Evolutionary conservation across 2,113 vertebrate genomes (phyloP).

Genomic region (Gavia stellata): DNA sequence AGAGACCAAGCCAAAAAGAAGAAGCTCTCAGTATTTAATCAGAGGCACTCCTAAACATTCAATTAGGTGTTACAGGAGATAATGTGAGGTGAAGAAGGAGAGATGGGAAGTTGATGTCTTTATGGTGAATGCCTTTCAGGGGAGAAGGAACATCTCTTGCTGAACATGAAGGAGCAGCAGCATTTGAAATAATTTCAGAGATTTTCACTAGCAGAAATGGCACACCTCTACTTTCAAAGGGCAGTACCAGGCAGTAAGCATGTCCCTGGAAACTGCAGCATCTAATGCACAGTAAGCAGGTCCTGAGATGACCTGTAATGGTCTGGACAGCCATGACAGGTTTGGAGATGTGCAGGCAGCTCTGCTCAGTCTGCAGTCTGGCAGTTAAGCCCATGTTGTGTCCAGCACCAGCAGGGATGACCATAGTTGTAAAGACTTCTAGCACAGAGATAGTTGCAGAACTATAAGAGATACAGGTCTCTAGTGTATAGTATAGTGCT

Average conservation of each 20-base stretch:
- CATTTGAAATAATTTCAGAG: neutral
- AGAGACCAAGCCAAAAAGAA: neutral
- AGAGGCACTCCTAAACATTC: neutral
- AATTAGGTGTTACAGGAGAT: neutral
- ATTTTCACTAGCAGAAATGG: neutral
- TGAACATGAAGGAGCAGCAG: neutral
- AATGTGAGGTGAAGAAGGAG: neutral
- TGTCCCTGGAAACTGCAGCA: neutral
- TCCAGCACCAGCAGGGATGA: neutral
- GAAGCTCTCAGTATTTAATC: neutral
- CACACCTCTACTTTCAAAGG: neutral
- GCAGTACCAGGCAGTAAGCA: neutral
- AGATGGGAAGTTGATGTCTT: neutral
- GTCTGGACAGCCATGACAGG: fast-evolving
- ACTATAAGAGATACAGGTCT: neutral
- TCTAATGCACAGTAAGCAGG: neutral
- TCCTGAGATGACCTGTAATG: neutral
- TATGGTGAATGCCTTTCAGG: neutral
- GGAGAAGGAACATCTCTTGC: neutral
- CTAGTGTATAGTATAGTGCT: fast-evolving
- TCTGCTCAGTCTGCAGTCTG: neutral
- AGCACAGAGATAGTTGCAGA: neutral
- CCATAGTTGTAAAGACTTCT: neutral
- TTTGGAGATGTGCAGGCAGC: neutral
- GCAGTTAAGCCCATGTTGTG: neutral